Evolutionary conservation across 2,113 vertebrate genomes (phyloP), one percentile per base, ranked within the genome.

Genomic region (Panthera leo): DNA sequence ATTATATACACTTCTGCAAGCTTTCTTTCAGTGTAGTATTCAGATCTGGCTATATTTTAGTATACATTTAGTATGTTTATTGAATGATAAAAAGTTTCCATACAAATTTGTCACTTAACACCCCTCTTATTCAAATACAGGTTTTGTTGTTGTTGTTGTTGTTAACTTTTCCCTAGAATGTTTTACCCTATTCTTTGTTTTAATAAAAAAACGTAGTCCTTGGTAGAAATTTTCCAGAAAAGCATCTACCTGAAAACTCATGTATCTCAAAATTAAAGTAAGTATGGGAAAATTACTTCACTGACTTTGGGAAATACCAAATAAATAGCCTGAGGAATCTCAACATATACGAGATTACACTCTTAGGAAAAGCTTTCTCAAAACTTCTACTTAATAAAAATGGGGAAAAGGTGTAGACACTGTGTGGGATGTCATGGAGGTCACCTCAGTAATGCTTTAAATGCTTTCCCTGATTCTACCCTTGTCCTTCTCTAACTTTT

Each of bases 261-360:
- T 71, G 23, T 85, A 75, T 88, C 63, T 85, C 25, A 95, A 88
- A 90, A 93, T 88, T 89, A 96, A 92, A 88, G 55, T 83, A 48
- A 75, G 23, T 48, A 79, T 39, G 29, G 94, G 67, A 94, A 97
- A 96, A 95, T 55, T 87, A 84, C 71, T 89, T 91, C 21, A 48
- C 10, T 58, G 23, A 51, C 51, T 83, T 94, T 67, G 92, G 70
- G 34, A 88, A 97, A 91, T 71, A 48, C 5, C 55, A 86, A 84
- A 96, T 78, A 92, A 94, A 42, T 86, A 95, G 75, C 45, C 85
- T 82, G 14, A 63, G 25, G 23, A 93, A 86, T 96, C 23, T 91
- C 53, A 92, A 71, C 88, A 86, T 85, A 71, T 36, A 85, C 68
- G 36, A 92, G 68, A 89, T 73, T 89, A 92, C 95, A 94, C 88